Evolutionary conservation across 2,888 invertebrate species (phyloP).

Genomic region (Sycophila texana): DNA sequence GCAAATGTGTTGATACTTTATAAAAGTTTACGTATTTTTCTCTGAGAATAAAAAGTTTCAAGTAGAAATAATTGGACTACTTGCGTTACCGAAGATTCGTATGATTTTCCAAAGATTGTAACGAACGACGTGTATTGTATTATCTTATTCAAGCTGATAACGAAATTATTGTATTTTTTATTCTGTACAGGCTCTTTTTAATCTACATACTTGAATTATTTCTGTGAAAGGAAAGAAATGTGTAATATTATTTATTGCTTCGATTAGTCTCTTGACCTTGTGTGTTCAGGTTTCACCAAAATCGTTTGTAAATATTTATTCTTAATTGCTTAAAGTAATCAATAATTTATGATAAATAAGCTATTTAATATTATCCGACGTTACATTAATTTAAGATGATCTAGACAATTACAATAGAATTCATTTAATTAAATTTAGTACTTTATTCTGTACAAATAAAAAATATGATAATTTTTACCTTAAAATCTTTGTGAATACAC

Average conservation of each 20-base stretch:
- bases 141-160: no score
- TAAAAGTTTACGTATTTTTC: slow-evolving; percentile 18
- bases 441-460: background rate
- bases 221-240: no score
- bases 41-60: background rate
- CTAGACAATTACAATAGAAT: no score
- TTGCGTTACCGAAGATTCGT: background rate
- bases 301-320: no score
- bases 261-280: no score
- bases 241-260: no score
- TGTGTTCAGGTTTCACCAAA: no score
- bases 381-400: background rate
- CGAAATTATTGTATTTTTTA: slow-evolving; percentile 29
- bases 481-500: slow-evolving; percentile 36
- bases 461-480: slow-evolving; percentile 30
- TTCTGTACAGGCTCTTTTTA: background rate
- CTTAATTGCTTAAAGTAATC: no score
- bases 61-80: slow-evolving; percentile 2
- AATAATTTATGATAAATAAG: no score
- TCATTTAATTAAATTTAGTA: background rate
- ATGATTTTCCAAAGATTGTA: no score
- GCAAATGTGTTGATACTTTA: slow-evolving; percentile 20
- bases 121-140: no score
- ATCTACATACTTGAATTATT: no score
- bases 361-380: background rate